These are phyloP conservation scores for Melanotaenia duboulayi DNA, from an alignment of 2,113 vertebrate genomes.

Conservation along the genomic window DNA sequence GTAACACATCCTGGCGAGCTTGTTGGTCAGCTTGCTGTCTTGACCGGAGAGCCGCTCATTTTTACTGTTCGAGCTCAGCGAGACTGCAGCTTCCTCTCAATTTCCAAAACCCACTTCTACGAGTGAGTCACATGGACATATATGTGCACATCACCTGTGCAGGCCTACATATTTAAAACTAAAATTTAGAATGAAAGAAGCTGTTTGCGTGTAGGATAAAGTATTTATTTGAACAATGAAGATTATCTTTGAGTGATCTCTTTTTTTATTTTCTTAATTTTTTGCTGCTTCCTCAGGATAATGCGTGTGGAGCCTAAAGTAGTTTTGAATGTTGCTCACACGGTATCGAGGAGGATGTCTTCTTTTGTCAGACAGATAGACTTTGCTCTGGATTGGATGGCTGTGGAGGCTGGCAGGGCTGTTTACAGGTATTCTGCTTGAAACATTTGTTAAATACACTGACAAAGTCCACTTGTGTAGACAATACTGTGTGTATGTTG, in stretches of 20 bases:
- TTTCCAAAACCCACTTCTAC: slow-evolving; percentile 95
- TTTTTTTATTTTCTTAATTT: background rate
- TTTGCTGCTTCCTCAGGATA: slow-evolving; percentile 81
- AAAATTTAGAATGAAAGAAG: background rate
- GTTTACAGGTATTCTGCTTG: slow-evolving; percentile 87
- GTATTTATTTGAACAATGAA: background rate
- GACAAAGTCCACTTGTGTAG: background rate
- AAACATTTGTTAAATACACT: background rate
- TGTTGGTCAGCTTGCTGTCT: slow-evolving; percentile 93
- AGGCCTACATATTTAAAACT: background rate
- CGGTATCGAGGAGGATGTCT: slow-evolving; percentile 91
- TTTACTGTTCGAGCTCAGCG: slow-evolving; percentile 92
- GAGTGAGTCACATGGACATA: slow-evolving; percentile 79
- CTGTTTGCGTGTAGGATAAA: background rate
- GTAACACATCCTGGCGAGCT: slow-evolving; percentile 93
- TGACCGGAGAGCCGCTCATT: slow-evolving; percentile 95
- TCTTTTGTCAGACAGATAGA: slow-evolving; percentile 94
- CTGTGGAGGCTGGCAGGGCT: slow-evolving; percentile 92
- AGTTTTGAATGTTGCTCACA: slow-evolving; percentile 92
- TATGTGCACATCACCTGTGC: background rate
- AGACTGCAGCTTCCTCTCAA: slow-evolving; percentile 93
- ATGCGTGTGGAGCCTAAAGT: slow-evolving; percentile 92
- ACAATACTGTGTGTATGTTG: background rate
- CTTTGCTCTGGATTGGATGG: slow-evolving; percentile 98
- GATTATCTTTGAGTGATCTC: background rate